Base-by-base conservation (phyloP, 2,888 invertebrate species). In the Pseudanteris insignis region DNA sequence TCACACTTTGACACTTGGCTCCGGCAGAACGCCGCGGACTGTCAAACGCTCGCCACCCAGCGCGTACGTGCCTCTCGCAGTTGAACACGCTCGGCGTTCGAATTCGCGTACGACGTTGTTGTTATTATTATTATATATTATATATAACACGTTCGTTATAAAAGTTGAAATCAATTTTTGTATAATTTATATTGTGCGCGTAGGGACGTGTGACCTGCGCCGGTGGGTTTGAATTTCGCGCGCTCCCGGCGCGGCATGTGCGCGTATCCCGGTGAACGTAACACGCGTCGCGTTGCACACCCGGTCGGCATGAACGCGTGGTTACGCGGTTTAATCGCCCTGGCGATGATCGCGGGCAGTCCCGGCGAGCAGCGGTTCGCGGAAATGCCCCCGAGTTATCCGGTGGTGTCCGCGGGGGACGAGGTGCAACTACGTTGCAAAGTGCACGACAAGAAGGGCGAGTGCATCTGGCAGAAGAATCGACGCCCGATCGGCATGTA, bases 401-500 rank as follows among this genome's bases (percentile, higher is more conserved):
- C 91, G 29, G 94, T 94, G 82, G 92, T 94, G 66, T 92, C 92
- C 77, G 91, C 92, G 1, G 90, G 90, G 4, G 90, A 92, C 75
- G 92, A 92, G 78, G 89, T 89, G 10, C 82, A 89, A 59, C 85
- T 94, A 63, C 87, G 87, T 72, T 94, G 94, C 81, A 88, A 89
- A 81, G 89, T 94, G 74, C 88, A 90, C 70, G 91, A 92, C 82
- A 92, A 92, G 80, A 63, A 89, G 68, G 94, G 94, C 30, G 86
- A 89, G 58, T 95, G 94, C 78, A 91, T 92, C 4, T 94, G 94
- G 94, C 93, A 94, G 80, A 94, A 94, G 81, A 93, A 94, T 82
- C 90, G 92, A 2, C 86, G 92, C 88, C 92, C 92, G 3, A 90
- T 93, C 65, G 92, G 92, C 48, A 90, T 92, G 79, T 91, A 92